Evolutionary conservation across 2,888 invertebrate genomes (phyloP).

Genomic region (Notocelia uddmanniana): DNA sequence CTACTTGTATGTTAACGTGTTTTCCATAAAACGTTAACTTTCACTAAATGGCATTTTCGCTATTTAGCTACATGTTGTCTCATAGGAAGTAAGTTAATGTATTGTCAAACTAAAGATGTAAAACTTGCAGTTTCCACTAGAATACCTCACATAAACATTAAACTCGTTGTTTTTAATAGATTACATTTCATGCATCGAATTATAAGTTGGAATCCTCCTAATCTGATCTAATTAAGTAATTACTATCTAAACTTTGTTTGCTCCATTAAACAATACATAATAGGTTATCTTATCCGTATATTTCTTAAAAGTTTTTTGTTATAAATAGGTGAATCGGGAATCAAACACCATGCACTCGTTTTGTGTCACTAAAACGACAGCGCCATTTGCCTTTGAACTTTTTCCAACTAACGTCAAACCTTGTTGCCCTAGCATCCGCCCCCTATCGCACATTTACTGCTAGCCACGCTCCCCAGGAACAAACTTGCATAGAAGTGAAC

Average conservation of each 20-base stretch:
- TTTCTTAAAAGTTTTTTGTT: background rate
- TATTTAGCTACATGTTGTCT: background rate
- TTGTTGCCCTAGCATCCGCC: no score
- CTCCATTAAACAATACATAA: background rate
- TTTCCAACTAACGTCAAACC: background rate
- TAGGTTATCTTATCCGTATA: no score
- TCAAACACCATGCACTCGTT: background rate
- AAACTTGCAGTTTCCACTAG: background rate
- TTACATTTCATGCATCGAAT: no score
- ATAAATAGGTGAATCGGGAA: background rate
- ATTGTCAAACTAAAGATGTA: background rate
- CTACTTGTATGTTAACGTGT: conserved; percentile 1
- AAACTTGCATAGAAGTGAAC: no score
- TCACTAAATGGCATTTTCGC: background rate
- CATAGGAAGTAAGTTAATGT: conserved; percentile 5
- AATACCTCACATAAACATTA: background rate
- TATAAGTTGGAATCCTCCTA: no score
- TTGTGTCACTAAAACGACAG: background rate
- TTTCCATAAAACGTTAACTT: conserved; percentile 3
- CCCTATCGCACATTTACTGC: no score
- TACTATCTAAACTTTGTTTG: background rate
- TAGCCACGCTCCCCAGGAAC: no score
- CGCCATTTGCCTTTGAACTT: background rate
- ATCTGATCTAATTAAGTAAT: no score
- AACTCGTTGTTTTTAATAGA: background rate